Evolutionary conservation across 35 echinoderm and acorn worm genomes (phyloP).

Genomic region (Lytechinus variegatus): DNA sequence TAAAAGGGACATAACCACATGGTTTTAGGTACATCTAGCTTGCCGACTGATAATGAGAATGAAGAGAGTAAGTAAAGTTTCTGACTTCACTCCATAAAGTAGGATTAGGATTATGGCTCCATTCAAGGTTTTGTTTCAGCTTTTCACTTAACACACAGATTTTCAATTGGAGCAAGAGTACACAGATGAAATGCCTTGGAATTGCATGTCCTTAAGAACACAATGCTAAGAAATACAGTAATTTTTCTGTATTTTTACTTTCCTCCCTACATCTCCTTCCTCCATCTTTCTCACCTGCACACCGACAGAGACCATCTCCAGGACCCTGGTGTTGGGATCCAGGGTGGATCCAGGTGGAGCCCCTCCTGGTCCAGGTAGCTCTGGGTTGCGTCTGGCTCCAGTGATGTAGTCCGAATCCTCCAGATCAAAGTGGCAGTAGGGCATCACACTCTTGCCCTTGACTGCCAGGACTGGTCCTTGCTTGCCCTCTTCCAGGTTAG

Average conservation of each 20-base stretch:
- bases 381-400: slow-evolving; percentile 91
- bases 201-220: too few relatives aligned
- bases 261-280: background rate
- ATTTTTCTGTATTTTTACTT: background rate
- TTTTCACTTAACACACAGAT: too few relatives aligned
- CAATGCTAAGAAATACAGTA: background rate
- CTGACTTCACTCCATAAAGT: too few relatives aligned
- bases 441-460: slow-evolving; percentile 88
- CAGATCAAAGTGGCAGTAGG: slow-evolving; percentile 99
- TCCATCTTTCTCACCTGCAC: slow-evolving; percentile 50
- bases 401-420: slow-evolving; percentile 99
- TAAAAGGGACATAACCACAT: background rate
- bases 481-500: slow-evolving; percentile 95
- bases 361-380: slow-evolving; percentile 90
- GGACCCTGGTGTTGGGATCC: slow-evolving; percentile 97
- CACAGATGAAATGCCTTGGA: too few relatives aligned
- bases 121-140: too few relatives aligned
- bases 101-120: too few relatives aligned
- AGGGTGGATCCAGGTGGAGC: slow-evolving; percentile 93
- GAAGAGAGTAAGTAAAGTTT: too few relatives aligned
- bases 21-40: too few relatives aligned
- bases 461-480: slow-evolving; percentile 89
- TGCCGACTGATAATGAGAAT: too few relatives aligned
- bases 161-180: too few relatives aligned
- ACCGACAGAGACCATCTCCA: slow-evolving; percentile 84